A percentile compares a stretch with the other conserved stretches of the same genome.
Conservation (phyloP, 1,140 invertebrate species). For the Hestina assimilis region DNA sequence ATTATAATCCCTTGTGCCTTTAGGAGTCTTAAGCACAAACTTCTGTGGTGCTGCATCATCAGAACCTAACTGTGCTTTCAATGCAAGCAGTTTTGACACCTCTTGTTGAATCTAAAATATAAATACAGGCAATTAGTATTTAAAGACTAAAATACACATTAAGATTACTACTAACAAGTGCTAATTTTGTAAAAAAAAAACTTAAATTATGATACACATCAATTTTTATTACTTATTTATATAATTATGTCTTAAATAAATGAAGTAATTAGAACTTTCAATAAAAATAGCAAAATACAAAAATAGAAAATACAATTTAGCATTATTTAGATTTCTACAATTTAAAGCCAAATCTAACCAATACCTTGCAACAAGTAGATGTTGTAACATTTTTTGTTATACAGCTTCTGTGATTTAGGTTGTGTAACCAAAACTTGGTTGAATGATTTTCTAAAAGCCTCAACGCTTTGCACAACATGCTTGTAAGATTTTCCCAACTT, state of each 20-base stretch:
- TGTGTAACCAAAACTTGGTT: conserved; percentile 44
- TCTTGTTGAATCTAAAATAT: conserved; percentile 80
- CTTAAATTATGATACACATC: too few relatives aligned
- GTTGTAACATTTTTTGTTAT: conserved; percentile 63
- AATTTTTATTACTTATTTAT: too few relatives aligned
- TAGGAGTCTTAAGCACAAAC: conserved; percentile 93
- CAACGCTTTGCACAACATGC: conserved; percentile 54
- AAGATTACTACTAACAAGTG: too few relatives aligned
- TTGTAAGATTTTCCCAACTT: conserved; percentile 40
- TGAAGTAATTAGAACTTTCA: neutral
- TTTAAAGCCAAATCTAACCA: conserved; percentile 10
- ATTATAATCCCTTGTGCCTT: conserved; percentile 97
- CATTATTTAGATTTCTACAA: conserved; percentile 1
- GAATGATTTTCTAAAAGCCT: conserved; percentile 46
- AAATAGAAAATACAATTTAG: neutral
- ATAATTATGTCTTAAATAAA: too few relatives aligned
- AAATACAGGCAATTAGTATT: neutral
- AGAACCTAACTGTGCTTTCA: conserved; percentile 86
- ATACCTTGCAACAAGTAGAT: conserved; percentile 66
- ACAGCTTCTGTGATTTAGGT: conserved; percentile 39
- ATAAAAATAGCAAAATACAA: neutral
- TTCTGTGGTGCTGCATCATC: conserved; percentile 83
- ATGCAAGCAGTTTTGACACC: conserved; percentile 87
- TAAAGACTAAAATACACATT: neutral
- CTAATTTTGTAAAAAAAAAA: too few relatives aligned